Percentiles rank a stretch among this genome's conserved stretches.
Evolutionary conservation across 1,140 invertebrate genomes (phyloP).

Genomic region (Acromyrmex charruanus): DNA sequence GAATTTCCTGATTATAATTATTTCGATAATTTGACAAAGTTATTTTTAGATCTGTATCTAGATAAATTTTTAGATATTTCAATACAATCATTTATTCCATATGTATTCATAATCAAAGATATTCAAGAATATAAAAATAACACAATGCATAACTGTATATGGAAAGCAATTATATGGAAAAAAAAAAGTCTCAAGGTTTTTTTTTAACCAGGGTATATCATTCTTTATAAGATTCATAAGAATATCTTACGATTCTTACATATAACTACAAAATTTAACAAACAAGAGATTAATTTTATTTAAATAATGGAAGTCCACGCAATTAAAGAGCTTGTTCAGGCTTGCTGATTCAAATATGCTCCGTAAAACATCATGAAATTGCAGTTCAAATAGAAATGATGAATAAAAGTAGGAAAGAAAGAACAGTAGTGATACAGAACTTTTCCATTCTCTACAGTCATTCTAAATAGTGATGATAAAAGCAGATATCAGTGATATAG

Average conservation of each 20-base stretch:
- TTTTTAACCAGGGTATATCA: background rate
- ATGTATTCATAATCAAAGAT: background rate
- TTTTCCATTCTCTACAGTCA: constrained; percentile 40
- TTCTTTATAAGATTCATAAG: background rate
- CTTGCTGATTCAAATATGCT: constrained; percentile 17
- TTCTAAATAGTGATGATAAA: background rate
- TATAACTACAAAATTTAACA: constrained; percentile 52
- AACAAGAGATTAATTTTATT: constrained; percentile 50
- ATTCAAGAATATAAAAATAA: background rate
- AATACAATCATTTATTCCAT: too few species aligned
- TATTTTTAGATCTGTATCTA: too few species aligned
- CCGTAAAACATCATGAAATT: constrained; percentile 56
- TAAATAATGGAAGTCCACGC: constrained; percentile 58
- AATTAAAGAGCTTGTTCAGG: constrained; percentile 60
- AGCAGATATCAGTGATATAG: constrained; percentile 33
- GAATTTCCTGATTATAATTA: too few species aligned
- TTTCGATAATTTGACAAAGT: too few species aligned
- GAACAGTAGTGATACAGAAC: background rate
- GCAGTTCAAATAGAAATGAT: constrained; percentile 51
- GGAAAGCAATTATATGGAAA: background rate
- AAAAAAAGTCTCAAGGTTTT: background rate
- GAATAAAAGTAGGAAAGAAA: constrained; percentile 61
- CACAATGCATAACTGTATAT: too few species aligned
- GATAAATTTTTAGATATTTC: too few species aligned
- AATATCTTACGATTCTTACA: background rate